phyloP scores from a whole-genome alignment of 1,140 invertebrate genomes.

The Drosophila jambulina region DNA sequence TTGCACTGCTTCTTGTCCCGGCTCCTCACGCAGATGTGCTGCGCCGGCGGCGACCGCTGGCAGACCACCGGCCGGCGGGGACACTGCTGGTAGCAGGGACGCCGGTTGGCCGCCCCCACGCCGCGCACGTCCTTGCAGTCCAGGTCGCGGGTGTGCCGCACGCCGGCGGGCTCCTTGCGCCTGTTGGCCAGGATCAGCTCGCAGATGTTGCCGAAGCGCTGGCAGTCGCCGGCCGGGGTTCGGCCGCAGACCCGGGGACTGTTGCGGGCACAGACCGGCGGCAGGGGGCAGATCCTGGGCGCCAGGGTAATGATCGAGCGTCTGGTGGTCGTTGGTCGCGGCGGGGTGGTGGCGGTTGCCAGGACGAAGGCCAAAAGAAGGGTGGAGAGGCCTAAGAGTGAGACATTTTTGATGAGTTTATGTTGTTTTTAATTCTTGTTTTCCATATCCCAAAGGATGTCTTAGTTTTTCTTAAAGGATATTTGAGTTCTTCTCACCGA shows the following conservation, averaged over 20 bases:
- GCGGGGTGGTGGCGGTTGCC: slow-evolving; percentile 1
- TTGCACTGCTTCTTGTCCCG: slow-evolving; percentile 48
- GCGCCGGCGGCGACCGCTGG: slow-evolving; percentile 7
- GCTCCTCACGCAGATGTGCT: slow-evolving; percentile 58
- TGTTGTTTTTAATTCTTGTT: too few relatives aligned
- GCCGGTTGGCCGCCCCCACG: slow-evolving; percentile 22
- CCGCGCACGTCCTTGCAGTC: slow-evolving; percentile 51
- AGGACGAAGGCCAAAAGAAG: neutral
- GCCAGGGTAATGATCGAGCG: neutral
- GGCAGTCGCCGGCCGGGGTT: slow-evolving; percentile 42
- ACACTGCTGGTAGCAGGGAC: slow-evolving; percentile 46
- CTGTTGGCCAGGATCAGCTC: slow-evolving; percentile 40
- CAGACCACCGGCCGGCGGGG: slow-evolving; percentile 38
- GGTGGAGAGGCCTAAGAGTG: neutral
- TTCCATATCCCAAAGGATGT: too few relatives aligned
- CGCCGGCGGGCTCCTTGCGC: neutral
- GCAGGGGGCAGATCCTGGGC: slow-evolving; percentile 26
- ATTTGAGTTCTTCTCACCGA: neutral
- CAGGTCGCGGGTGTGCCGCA: slow-evolving; percentile 42
- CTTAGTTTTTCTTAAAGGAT: neutral
- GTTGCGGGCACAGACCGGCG: slow-evolving; percentile 34
- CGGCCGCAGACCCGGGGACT: slow-evolving; percentile 62
- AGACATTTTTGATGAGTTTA: too few relatives aligned
- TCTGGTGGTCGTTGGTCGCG: neutral
- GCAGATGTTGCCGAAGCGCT: slow-evolving; percentile 62